A percentile compares a stretch with the other conserved stretches of the same genome.
Conservation (phyloP, 2,888 invertebrate genomes). For the Philopedon plagiatum region DNA sequence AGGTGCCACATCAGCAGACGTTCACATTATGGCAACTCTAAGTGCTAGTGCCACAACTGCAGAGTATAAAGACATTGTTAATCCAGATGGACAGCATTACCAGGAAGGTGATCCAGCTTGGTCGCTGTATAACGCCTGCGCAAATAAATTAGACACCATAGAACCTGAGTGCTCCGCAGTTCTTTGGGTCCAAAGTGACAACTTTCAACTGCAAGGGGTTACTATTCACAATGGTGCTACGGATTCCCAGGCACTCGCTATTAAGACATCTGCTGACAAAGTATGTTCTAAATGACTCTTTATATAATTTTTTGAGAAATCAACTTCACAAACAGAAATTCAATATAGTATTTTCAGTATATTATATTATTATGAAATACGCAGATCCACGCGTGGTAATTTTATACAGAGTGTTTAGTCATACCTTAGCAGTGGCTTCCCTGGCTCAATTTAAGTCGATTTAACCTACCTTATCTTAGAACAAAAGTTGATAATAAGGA, state of each 20-base stretch:
- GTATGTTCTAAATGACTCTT: too few relatives aligned
- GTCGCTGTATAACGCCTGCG: slow-evolving; percentile 30
- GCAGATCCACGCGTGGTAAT: too few relatives aligned
- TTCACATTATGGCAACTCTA: slow-evolving; percentile 34
- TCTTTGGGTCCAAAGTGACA: slow-evolving; percentile 27
- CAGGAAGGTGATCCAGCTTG: slow-evolving; percentile 42
- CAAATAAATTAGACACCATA: slow-evolving; percentile 13
- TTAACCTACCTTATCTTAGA: too few relatives aligned
- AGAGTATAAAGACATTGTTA: slow-evolving; percentile 25
- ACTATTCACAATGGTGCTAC: slow-evolving; percentile 32
- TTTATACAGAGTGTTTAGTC: too few relatives aligned
- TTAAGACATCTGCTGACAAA: slow-evolving; percentile 31
- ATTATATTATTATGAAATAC: too few relatives aligned
- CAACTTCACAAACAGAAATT: too few relatives aligned
- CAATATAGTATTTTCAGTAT: too few relatives aligned
- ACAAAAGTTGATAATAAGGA: too few relatives aligned
- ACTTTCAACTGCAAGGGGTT: slow-evolving; percentile 27
- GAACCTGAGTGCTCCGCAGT: slow-evolving; percentile 33
- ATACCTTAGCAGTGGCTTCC: too few relatives aligned
- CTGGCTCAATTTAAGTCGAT: too few relatives aligned
- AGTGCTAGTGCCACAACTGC: slow-evolving; percentile 23
- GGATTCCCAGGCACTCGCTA: slow-evolving; percentile 38
- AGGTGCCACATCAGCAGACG: slow-evolving; percentile 5
- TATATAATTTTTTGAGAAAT: too few relatives aligned
- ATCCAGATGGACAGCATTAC: slow-evolving; percentile 27